phyloP scores from a whole-genome alignment of 2,797 vertebrate genomes.

The Lemur catta region DNA sequence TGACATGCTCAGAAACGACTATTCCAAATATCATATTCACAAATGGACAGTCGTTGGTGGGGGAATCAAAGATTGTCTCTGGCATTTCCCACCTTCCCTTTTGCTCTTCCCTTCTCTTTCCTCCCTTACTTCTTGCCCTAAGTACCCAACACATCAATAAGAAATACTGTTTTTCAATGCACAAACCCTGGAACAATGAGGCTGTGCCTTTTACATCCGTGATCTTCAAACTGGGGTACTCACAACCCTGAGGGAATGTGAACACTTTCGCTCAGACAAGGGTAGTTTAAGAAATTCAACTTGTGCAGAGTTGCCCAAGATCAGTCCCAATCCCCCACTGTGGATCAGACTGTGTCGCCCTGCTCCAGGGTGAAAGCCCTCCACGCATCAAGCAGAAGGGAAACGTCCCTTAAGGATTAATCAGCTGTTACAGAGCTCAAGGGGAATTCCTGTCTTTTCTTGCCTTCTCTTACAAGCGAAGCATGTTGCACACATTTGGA shows the following conservation, averaged over 20 bases:
- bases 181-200: neutral
- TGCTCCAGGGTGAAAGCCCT: neutral
- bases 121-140: neutral
- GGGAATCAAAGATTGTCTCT: neutral
- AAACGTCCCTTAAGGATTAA: neutral
- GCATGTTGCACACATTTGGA: neutral
- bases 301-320: neutral
- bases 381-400: neutral
- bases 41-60: neutral
- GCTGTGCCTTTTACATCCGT: accelerated
- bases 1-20: neutral
- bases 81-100: neutral
- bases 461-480: neutral
- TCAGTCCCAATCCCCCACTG: neutral
- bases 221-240: neutral
- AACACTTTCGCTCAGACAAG: neutral
- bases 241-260: neutral
- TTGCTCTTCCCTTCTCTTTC: neutral
- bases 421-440: neutral
- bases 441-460: neutral
- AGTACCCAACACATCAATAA: neutral
- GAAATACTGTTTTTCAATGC: neutral
- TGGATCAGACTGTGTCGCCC: neutral
- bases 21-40: neutral
- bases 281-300: neutral